phyloP scores from a whole-genome alignment of 2,888 invertebrate genomes.

The Eupithecia centaureata region DNA sequence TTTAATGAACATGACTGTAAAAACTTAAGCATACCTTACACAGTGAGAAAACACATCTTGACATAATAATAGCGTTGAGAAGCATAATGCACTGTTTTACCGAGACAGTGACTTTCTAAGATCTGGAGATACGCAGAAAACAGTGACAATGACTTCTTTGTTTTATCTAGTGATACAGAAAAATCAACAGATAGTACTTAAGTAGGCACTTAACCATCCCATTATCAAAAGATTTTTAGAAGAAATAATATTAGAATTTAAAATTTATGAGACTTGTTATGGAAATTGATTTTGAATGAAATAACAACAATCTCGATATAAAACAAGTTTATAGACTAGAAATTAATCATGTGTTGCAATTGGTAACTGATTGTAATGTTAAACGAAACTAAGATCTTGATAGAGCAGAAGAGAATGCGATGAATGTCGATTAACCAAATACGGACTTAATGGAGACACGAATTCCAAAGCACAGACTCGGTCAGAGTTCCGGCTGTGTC shows the following conservation, averaged over 20 bases:
- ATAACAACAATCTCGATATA: conserved; percentile 10
- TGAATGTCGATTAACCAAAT: conserved; percentile 48
- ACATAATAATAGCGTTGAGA: conserved; percentile 32
- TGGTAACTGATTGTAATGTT: conserved; percentile 18
- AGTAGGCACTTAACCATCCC: background rate
- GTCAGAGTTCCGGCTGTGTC: conserved; percentile 54
- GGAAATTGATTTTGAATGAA: conserved; percentile 3
- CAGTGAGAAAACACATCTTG: conserved; percentile 24
- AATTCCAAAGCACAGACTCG: conserved; percentile 50
- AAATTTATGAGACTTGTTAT: conserved; percentile 19
- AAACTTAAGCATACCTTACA: conserved; percentile 21
- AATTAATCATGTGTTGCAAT: conserved; percentile 19
- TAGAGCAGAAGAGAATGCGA: conserved; percentile 43
- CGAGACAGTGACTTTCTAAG: conserved; percentile 41
- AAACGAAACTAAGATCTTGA: conserved; percentile 26
- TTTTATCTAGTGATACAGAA: conserved; percentile 39
- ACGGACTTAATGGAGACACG: conserved; percentile 43
- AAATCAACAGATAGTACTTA: conserved; percentile 7
- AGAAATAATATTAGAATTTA: background rate
- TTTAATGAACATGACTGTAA: conserved; percentile 22
- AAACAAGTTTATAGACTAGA: conserved; percentile 20
- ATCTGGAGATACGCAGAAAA: conserved; percentile 39
- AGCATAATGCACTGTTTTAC: conserved; percentile 36
- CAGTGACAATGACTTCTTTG: conserved; percentile 45
- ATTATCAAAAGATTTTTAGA: background rate